These are phyloP conservation scores for Ostrea denselamellosa DNA, from an alignment of 1,140 invertebrate genomes.

Conservation along the genomic window DNA sequence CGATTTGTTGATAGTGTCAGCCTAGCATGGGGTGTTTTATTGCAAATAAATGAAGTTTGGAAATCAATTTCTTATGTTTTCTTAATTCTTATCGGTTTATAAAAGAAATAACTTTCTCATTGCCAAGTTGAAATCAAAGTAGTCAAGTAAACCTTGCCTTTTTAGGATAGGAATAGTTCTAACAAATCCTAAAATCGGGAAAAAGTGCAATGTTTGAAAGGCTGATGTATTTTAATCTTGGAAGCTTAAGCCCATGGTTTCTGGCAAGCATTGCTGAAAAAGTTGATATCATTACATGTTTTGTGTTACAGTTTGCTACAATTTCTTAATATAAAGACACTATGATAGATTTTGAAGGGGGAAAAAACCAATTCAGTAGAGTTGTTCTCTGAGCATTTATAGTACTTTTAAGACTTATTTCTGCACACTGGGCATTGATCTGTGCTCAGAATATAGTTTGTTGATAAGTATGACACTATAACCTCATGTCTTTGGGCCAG, in stretches of 20 bases:
- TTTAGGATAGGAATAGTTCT: not conserved
- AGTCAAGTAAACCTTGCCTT: not conserved
- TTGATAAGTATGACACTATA: too few species aligned
- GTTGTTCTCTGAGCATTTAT: too few species aligned
- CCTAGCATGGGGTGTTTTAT: not conserved
- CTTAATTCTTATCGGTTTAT: not conserved
- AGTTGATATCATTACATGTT: too few species aligned
- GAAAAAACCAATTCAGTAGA: too few species aligned
- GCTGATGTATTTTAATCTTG: not conserved
- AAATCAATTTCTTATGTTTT: constrained; percentile 15
- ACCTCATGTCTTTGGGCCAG: too few species aligned
- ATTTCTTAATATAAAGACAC: too few species aligned
- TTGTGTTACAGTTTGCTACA: too few species aligned
- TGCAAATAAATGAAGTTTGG: not conserved
- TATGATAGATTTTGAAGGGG: too few species aligned
- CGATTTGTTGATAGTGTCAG: constrained; percentile 7
- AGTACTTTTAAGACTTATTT: too few species aligned
- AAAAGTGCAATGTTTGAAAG: not conserved
- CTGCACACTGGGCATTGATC: too few species aligned
- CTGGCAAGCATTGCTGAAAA: too few species aligned
- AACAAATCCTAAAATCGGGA: not conserved
- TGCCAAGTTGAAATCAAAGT: not conserved
- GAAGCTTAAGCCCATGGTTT: not conserved
- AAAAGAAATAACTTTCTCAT: not conserved
- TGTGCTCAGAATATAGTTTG: too few species aligned